phyloP scores from a whole-genome alignment of 1,140 invertebrate genomes.

The Acromyrmex echinatior region DNA sequence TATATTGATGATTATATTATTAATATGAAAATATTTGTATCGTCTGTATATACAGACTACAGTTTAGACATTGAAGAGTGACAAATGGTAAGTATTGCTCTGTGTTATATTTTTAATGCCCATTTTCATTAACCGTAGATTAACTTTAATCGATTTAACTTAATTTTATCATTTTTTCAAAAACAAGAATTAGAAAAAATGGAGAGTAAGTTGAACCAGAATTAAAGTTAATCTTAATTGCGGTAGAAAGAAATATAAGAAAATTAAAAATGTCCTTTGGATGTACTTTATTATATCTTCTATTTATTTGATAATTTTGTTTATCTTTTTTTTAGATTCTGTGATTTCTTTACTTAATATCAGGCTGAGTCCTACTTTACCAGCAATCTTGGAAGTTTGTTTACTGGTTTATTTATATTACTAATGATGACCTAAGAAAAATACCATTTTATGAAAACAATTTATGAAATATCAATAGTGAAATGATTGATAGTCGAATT shows the following conservation, averaged over 20 bases:
- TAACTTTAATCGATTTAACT: too few species aligned
- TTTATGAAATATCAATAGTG: not conserved
- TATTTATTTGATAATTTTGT: not conserved
- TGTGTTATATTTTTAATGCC: not conserved
- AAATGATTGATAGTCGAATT: not conserved
- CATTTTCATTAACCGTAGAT: not conserved
- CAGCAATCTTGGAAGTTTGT: not conserved
- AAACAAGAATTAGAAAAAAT: too few species aligned
- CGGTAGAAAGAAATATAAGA: too few species aligned
- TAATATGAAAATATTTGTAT: not conserved
- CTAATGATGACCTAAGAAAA: not conserved
- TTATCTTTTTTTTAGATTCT: conserved; percentile 17
- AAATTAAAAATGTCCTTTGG: not conserved
- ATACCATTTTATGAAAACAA: not conserved
- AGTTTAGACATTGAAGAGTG: not conserved
- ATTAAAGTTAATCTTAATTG: too few species aligned
- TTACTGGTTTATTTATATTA: not conserved
- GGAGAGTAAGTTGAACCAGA: too few species aligned
- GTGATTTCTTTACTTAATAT: too few species aligned
- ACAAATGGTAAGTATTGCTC: not conserved
- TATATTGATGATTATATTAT: not conserved
- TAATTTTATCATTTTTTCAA: too few species aligned
- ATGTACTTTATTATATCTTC: not conserved
- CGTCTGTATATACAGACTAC: not conserved
- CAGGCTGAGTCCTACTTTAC: not conserved